These are phyloP conservation scores for Rhopalosiphum nymphaeae DNA, from an alignment of 2,888 invertebrate species.

Conservation along the genomic window DNA sequence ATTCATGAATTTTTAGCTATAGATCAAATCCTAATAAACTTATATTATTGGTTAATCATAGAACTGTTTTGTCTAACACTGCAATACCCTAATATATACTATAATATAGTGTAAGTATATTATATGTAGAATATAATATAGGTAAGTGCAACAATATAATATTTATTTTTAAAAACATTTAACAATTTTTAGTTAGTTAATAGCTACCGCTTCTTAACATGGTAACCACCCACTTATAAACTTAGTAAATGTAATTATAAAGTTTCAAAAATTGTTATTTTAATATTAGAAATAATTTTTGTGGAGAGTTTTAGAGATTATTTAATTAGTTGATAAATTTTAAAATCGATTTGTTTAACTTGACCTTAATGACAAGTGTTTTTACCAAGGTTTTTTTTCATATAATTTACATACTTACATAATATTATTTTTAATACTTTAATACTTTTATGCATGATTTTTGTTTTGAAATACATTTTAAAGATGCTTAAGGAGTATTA, in stretches of 20 bases:
- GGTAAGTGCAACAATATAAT: too few relatives aligned
- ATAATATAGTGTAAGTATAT: background rate
- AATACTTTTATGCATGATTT: background rate
- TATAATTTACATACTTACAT: background rate
- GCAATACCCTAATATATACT: background rate
- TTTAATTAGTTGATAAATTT: background rate
- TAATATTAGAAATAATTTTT: background rate
- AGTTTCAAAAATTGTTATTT: background rate
- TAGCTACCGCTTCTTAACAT: background rate
- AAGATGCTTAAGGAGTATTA: background rate
- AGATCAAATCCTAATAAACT: background rate
- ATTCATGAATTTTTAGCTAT: too few relatives aligned
- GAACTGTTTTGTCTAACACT: background rate
- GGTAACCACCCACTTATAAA: background rate
- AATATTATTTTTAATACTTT: background rate
- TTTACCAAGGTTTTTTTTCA: background rate
- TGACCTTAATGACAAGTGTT: background rate
- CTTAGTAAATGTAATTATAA: background rate
- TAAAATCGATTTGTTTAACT: background rate
- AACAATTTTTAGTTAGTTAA: too few relatives aligned
- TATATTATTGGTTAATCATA: background rate
- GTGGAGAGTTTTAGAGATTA: background rate
- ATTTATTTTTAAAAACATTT: too few relatives aligned
- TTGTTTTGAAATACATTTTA: background rate
- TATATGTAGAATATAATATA: too few relatives aligned